phyloP scores from a whole-genome alignment of 2,888 invertebrate species.

The Panorpa germanica region DNA sequence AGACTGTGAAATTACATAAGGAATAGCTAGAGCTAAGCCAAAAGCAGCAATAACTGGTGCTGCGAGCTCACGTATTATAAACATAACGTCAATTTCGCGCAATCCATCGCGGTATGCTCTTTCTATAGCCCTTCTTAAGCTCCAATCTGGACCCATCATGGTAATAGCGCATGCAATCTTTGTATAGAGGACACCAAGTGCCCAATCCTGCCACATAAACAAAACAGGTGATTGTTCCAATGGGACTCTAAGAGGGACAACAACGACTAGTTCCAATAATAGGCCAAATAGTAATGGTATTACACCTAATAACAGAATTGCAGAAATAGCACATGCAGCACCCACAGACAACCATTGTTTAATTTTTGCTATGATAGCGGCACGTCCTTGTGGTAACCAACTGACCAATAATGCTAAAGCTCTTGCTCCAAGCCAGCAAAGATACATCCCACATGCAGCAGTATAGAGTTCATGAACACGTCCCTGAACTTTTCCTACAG shows the following conservation, averaged over 20 bases:
- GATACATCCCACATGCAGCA: constrained; percentile 80
- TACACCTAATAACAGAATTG: constrained; percentile 67
- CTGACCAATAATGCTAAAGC: constrained; percentile 63
- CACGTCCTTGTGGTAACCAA: constrained; percentile 79
- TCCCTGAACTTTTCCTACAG: constrained; percentile 31
- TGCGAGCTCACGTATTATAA: constrained; percentile 70
- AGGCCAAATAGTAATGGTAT: constrained; percentile 86
- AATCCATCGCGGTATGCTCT: constrained; percentile 86
- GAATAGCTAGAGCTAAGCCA: constrained; percentile 76
- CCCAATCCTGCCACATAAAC: constrained; percentile 94
- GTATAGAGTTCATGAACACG: constrained; percentile 91
- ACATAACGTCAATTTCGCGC: constrained; percentile 76
- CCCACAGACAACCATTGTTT: constrained; percentile 58
- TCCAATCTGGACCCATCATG: constrained; percentile 97
- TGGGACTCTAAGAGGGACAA: constrained; percentile 84
- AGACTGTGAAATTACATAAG: constrained; percentile 77
- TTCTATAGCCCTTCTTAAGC: constrained; percentile 78
- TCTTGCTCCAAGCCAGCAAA: constrained; percentile 84
- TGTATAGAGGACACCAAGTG: constrained; percentile 88
- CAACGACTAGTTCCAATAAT: constrained; percentile 74
- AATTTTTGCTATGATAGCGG: constrained; percentile 48
- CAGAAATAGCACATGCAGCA: constrained; percentile 56
- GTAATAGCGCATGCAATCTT: constrained; percentile 93
- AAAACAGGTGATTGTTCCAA: constrained; percentile 78
- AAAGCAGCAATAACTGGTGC: constrained; percentile 78